Base-by-base conservation (phyloP, 2,797 vertebrate species). In the Notoglanidium macrostoma region DNA sequence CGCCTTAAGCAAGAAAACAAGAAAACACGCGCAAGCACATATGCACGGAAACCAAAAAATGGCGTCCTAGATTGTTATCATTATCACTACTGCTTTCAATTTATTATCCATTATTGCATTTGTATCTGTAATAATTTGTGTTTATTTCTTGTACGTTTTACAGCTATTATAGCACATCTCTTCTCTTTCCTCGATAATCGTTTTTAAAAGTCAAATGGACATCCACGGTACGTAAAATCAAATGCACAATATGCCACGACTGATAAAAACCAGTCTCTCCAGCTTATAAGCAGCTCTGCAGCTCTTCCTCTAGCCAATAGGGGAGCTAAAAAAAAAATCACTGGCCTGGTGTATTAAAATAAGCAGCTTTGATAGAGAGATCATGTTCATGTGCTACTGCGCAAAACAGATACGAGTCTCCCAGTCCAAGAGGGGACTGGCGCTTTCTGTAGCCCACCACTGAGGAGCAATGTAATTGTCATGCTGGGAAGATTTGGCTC, bases 351-450 rank as follows among this genome's bases (percentile, higher is more conserved):
- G 94, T 95, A 95, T 95, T 95, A 94, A 94, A 95, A 95, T 95
- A 95, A 95, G 95, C 93, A 93, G 94, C 91, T 93, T 92, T 95
- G 94, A 95, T 94, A 95, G 93, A 93, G 91, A 92, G 93, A 95
- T 95, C 94, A 96, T 95, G 95, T 95, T 94, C 94, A 95, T 95
- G 94, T 92, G 91, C 91, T 93, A 91, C 93, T 92, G 95, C 92
- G 89, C 94, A 93, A 94, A 94, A 94, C 91, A 93, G 93, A 92
- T 89, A 55, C n/a, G 93, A 92, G 91, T 94, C 94, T 93, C 86
- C 92, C 92, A 91, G 93, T 94, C 78, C 21, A 83, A 91, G 87
- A 70, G 55, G 79, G 59, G 68, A 82, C 85, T 72, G 86, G 74
- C 82, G 68, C 65, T 86, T 87, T 78, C 68, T 65, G 51, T 67